These are phyloP conservation scores for Onychorhynchus coronatus DNA, from an alignment of 2,113 vertebrate genomes.

Conservation along the genomic window DNA sequence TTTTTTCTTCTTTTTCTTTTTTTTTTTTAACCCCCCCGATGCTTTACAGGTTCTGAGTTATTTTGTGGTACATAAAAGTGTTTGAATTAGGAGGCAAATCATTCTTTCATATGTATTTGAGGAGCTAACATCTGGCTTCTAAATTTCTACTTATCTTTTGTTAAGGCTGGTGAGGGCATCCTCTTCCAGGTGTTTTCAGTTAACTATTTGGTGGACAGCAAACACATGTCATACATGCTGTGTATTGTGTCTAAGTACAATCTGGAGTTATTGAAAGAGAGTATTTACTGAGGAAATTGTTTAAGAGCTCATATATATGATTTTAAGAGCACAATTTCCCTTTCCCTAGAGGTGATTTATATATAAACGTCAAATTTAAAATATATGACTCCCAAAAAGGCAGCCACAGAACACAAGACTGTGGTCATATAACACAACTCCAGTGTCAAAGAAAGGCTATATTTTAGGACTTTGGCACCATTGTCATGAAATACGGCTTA, in stretches of 20 bases:
- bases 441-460: neutral
- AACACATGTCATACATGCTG: neutral
- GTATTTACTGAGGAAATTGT: neutral
- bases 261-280: neutral
- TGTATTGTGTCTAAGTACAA: neutral
- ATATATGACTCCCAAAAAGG: neutral
- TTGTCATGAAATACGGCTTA: conserved; percentile 24
- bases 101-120: neutral
- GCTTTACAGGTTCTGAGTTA: neutral
- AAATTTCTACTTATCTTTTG: neutral
- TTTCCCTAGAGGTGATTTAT: conserved; percentile 7
- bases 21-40: neutral
- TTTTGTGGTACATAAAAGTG: neutral
- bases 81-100: neutral
- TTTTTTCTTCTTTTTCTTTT: too few relatives aligned
- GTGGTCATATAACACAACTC: neutral
- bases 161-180: neutral
- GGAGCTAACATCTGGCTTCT: neutral
- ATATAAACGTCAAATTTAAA: neutral
- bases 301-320: neutral
- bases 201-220: neutral
- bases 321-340: conserved; percentile 4
- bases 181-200: neutral
- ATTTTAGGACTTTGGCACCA: neutral
- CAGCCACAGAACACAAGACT: neutral